These are phyloP conservation scores for Oryzias dopingdopingensis DNA, from an alignment of 2,797 vertebrate species.

Conservation along the genomic window DNA sequence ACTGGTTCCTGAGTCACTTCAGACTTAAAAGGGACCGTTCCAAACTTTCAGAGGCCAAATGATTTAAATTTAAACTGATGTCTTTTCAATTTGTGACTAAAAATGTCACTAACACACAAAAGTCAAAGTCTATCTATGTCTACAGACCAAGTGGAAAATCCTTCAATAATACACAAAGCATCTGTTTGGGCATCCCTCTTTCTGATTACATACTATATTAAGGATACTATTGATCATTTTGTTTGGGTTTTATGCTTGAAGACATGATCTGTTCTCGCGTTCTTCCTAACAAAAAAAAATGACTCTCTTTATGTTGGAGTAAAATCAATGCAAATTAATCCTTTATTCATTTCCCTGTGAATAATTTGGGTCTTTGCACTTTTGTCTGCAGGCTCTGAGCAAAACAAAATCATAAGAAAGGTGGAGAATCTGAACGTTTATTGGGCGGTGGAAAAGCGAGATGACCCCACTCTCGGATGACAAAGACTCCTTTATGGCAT, in stretches of 20 bases:
- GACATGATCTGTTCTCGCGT: conserved; percentile 62
- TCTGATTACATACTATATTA: conserved; percentile 66
- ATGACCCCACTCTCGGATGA: conserved; percentile 76
- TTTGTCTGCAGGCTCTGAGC: conserved; percentile 74
- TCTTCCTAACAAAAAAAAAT: conserved; percentile 69
- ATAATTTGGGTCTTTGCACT: conserved; percentile 77
- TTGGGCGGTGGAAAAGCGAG: conserved; percentile 76
- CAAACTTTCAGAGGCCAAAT: conserved; percentile 63
- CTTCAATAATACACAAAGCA: conserved; percentile 72
- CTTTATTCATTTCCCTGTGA: conserved; percentile 82
- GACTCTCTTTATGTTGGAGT: conserved; percentile 70
- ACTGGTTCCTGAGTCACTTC: conserved; percentile 62
- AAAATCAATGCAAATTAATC: conserved; percentile 85
- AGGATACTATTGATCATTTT: conserved; percentile 76
- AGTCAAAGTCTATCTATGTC: conserved; percentile 52
- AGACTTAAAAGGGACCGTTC: conserved; percentile 64
- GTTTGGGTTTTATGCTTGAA: conserved; percentile 66
- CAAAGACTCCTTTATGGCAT: conserved; percentile 80
- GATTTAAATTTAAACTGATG: conserved; percentile 69
- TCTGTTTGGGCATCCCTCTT: conserved; percentile 65
- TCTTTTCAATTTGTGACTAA: conserved; percentile 60
- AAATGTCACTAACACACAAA: conserved; percentile 63
- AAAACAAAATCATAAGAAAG: conserved; percentile 81
- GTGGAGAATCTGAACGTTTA: conserved; percentile 78
- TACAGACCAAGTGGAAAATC: conserved; percentile 72